Conservation (phyloP, 2,113 vertebrate species). For the Cebidichthys violaceus region DNA sequence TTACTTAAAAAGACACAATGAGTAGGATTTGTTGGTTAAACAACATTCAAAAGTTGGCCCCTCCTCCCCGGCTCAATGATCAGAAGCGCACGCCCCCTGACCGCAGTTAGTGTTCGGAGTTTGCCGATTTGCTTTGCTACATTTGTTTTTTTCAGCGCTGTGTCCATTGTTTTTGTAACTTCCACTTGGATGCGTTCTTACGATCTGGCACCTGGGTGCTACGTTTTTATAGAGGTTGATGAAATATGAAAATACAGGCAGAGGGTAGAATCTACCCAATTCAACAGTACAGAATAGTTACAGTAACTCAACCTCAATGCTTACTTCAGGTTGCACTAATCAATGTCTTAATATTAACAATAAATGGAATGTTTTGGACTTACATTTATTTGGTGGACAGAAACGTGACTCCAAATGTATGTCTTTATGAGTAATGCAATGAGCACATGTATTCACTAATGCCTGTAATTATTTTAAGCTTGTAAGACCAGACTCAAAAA, state of each 20-base stretch:
- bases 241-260: neutral
- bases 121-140: too few relatives aligned
- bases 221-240: neutral
- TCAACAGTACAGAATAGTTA: neutral
- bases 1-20: neutral
- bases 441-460: neutral
- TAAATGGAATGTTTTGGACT: neutral
- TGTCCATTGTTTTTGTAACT: too few relatives aligned
- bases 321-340: neutral
- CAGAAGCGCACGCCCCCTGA: too few relatives aligned
- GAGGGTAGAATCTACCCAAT: neutral
- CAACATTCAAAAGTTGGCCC: too few relatives aligned
- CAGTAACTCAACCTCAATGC: neutral
- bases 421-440: too few relatives aligned
- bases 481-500: neutral
- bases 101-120: too few relatives aligned
- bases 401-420: neutral
- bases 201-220: neutral
- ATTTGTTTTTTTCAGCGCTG: too few relatives aligned
- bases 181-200: neutral
- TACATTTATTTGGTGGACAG: too few relatives aligned
- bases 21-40: too few relatives aligned
- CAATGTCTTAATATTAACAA: neutral
- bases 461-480: too few relatives aligned
- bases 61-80: too few relatives aligned